Percentiles rank a stretch among this genome's conserved stretches.
Conservation (phyloP, 2,113 vertebrate genomes). For the Oncorhynchus gorbuscha region DNA sequence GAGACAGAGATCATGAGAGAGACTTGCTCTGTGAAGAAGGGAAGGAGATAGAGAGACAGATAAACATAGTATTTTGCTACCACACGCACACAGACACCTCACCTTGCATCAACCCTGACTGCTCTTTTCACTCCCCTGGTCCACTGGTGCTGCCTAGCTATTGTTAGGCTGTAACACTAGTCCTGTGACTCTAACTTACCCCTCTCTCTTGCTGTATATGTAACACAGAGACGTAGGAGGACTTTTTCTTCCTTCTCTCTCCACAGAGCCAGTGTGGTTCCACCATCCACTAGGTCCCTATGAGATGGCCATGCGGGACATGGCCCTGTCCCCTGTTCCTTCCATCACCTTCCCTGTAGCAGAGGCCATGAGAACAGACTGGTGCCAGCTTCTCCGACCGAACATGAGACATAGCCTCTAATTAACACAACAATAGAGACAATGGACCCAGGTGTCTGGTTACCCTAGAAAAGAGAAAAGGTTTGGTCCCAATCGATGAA, state of each 20-base stretch:
- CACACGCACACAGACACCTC: background rate
- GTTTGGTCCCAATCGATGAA: constrained; percentile 37
- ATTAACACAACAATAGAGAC: constrained; percentile 62
- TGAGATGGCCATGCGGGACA: constrained; percentile 27
- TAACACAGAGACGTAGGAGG: constrained; percentile 19
- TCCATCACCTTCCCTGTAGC: constrained; percentile 34
- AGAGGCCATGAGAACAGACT: constrained; percentile 30
- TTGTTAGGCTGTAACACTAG: constrained; percentile 53
- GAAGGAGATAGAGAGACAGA: too few species aligned
- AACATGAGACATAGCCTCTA: constrained; percentile 47
- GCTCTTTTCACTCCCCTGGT: constrained; percentile 16
- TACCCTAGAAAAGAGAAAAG: constrained; percentile 54
- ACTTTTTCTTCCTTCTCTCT: constrained; percentile 10
- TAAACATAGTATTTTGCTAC: too few species aligned
- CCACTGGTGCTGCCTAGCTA: constrained; percentile 8
- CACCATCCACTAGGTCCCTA: constrained; percentile 30
- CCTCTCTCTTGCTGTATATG: constrained; percentile 5
- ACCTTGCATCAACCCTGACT: background rate
- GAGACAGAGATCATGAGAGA: too few species aligned
- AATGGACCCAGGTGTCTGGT: constrained; percentile 57
- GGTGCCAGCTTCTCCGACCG: constrained; percentile 42
- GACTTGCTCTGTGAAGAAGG: too few species aligned
- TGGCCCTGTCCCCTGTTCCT: background rate
- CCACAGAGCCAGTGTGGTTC: constrained; percentile 19
- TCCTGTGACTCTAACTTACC: constrained; percentile 21